Conservation (phyloP, 1,140 invertebrate species). For the Odontomachus brunneus region DNA sequence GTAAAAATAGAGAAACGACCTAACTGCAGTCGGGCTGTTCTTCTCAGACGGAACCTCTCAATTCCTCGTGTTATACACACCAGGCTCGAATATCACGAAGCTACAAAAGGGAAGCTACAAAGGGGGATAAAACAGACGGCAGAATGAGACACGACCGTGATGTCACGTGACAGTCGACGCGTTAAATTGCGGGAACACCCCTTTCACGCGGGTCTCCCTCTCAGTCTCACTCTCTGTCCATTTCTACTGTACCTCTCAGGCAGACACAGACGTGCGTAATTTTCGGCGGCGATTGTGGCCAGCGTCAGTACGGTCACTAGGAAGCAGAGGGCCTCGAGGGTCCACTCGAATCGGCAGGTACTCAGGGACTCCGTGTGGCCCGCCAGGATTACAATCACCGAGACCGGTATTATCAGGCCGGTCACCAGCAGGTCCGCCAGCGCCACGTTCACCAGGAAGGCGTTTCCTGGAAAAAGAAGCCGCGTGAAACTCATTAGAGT, state of each 20-base stretch:
- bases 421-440: conserved; percentile 91
- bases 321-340: conserved; percentile 88
- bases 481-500: conserved; percentile 55
- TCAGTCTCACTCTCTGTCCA: neutral
- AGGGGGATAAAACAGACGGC: conserved; percentile 39
- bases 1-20: neutral
- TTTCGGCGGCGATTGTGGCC: conserved; percentile 88
- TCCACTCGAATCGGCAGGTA: conserved; percentile 90
- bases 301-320: conserved; percentile 89
- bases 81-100: conserved; percentile 29
- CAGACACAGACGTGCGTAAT: conserved; percentile 87
- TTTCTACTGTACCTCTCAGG: conserved; percentile 84
- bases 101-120: conserved; percentile 10
- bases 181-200: conserved; percentile 52
- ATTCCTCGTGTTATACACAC: conserved; percentile 9
- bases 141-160: conserved; percentile 36
- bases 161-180: conserved; percentile 45
- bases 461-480: conserved; percentile 88
- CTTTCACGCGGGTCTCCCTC: conserved; percentile 35
- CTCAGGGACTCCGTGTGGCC: conserved; percentile 87
- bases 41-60: neutral
- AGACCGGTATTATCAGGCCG: conserved; percentile 89
- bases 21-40: conserved; percentile 6
- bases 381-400: conserved; percentile 89
- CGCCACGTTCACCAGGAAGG: conserved; percentile 92